phyloP scores from a whole-genome alignment of 2,888 invertebrate species.

The Nephrotoma guestfalica region DNA sequence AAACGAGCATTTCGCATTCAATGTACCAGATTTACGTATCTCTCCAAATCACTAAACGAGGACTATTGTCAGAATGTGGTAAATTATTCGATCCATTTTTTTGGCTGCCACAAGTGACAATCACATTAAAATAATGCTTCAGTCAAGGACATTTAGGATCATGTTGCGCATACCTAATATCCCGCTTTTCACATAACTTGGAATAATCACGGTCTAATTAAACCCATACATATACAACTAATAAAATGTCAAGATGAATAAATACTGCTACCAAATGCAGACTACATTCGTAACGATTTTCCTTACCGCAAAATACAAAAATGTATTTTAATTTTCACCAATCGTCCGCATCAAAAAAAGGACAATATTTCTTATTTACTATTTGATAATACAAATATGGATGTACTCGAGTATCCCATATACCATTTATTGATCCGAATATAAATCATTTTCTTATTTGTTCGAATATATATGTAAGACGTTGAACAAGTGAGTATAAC shows the following conservation, averaged over 20 bases:
- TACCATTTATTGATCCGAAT: not conserved
- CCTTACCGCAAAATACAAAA: not conserved
- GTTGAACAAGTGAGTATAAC: not conserved
- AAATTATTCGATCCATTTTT: no score
- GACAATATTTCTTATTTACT: not conserved
- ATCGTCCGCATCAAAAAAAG: not conserved
- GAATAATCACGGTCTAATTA: not conserved
- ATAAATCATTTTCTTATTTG: not conserved
- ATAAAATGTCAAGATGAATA: not conserved
- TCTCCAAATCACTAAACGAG: no score
- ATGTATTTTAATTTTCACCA: not conserved
- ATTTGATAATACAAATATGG: not conserved
- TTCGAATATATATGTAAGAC: not conserved
- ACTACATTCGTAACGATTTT: not conserved
- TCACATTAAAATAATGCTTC: no score
- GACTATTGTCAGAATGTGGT: no score
- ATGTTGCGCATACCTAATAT: no score
- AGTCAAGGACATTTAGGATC: no score
- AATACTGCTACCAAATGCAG: not conserved
- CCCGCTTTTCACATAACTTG: no score
- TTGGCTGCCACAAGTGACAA: no score
- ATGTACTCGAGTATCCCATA: no score
- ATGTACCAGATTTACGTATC: no score
- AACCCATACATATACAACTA: not conserved
- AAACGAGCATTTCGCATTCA: no score